Conservation (phyloP, 2,113 vertebrate genomes). For the Petrocephalus microphthalmus region DNA sequence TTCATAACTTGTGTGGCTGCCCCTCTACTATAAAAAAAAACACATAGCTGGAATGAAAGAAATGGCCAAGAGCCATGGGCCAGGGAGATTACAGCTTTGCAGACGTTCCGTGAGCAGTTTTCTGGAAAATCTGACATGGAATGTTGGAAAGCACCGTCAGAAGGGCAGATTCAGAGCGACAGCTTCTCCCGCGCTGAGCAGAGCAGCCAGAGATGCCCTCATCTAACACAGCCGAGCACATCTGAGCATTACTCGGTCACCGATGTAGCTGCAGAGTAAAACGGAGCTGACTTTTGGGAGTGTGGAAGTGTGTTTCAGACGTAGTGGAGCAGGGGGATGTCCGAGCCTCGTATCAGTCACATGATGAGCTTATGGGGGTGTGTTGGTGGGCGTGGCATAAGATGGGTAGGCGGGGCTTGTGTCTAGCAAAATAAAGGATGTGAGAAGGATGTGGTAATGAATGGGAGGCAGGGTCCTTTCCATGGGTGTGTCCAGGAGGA, state of each 20-base stretch:
- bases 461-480: neutral
- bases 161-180: neutral
- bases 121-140: constrained; percentile 5
- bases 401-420: neutral
- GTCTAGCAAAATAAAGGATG: neutral
- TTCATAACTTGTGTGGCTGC: neutral
- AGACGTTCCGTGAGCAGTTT: neutral
- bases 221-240: neutral
- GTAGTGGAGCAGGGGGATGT: neutral
- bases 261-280: neutral
- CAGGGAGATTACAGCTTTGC: neutral
- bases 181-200: neutral
- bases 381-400: neutral
- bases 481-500: neutral
- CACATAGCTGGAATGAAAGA: neutral
- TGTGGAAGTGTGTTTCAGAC: neutral
- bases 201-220: neutral
- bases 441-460: constrained; percentile 2
- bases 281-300: neutral
- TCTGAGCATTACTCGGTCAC: neutral
- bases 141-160: neutral
- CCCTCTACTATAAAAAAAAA: neutral
- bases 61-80: neutral
- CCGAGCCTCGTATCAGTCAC: neutral
- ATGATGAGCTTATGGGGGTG: neutral